Percentiles rank a stretch among this genome's conserved stretches.
These are phyloP conservation scores for Xylota segnis DNA, from an alignment of 2,888 invertebrate genomes.

Conservation along the genomic window DNA sequence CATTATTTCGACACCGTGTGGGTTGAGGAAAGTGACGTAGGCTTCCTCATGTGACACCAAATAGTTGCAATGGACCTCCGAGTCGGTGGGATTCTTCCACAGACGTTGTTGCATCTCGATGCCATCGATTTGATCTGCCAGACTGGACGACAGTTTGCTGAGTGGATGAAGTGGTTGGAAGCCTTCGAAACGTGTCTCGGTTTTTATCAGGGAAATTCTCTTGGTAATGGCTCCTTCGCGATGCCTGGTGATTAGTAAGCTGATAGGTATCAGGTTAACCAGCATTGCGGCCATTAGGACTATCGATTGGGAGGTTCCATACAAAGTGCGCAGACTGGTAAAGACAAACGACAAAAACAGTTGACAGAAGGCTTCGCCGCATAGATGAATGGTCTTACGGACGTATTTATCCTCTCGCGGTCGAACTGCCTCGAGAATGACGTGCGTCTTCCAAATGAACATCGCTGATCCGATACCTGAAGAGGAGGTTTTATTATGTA, in stretches of 20 bases:
- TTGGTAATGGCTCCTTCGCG: slow-evolving; percentile 82
- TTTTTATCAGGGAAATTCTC: slow-evolving; percentile 82
- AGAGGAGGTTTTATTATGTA: neutral
- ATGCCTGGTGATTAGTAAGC: slow-evolving; percentile 83
- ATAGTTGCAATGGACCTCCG: slow-evolving; percentile 82
- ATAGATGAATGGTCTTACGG: slow-evolving; percentile 83
- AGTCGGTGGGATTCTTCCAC: slow-evolving; percentile 82
- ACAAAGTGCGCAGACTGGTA: slow-evolving; percentile 83
- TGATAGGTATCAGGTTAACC: slow-evolving; percentile 83
- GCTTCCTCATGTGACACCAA: slow-evolving; percentile 83
- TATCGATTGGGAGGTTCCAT: slow-evolving; percentile 83
- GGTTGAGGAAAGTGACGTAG: slow-evolving; percentile 82
- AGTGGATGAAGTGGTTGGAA: slow-evolving; percentile 79
- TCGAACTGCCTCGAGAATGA: slow-evolving; percentile 83
- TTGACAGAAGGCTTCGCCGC: slow-evolving; percentile 84
- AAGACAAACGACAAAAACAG: slow-evolving; percentile 84
- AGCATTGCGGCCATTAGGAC: slow-evolving; percentile 83
- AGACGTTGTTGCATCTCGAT: slow-evolving; percentile 81
- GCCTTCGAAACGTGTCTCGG: slow-evolving; percentile 81
- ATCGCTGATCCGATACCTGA: slow-evolving; percentile 83
- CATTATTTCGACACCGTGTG: slow-evolving; percentile 84
- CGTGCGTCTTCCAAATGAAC: slow-evolving; percentile 82
- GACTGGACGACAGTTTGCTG: slow-evolving; percentile 80
- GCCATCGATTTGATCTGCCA: slow-evolving; percentile 83
- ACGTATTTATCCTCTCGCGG: slow-evolving; percentile 84